A percentile compares a stretch with the other conserved stretches of the same genome.
Evolutionary conservation across 2,888 invertebrate genomes (phyloP).

Genomic region (Osmoderma eremita): DNA sequence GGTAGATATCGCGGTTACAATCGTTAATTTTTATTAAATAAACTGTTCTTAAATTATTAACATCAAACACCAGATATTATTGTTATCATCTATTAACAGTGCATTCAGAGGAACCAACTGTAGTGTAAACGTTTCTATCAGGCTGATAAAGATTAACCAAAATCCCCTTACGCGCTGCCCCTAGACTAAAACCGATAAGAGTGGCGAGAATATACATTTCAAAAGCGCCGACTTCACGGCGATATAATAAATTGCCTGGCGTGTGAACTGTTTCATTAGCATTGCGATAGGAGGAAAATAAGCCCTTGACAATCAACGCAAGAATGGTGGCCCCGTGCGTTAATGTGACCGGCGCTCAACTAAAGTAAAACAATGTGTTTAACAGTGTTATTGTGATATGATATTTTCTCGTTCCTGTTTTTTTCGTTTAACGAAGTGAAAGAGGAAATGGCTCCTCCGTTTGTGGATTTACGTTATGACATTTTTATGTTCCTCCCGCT

Average conservation of each 20-base stretch:
- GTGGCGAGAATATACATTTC: conserved; percentile 43
- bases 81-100: too few relatives aligned
- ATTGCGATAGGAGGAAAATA: conserved; percentile 47
- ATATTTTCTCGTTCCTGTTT: conserved; percentile 38
- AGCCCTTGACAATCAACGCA: conserved; percentile 50
- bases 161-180: conserved; percentile 29
- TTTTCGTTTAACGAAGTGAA: conserved; percentile 43
- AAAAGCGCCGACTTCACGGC: conserved; percentile 41
- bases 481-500: conserved; percentile 31
- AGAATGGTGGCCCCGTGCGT: conserved; percentile 44
- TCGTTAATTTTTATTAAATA: too few relatives aligned
- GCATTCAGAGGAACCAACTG: background rate
- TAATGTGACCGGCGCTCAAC: conserved; percentile 46
- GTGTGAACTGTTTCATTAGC: conserved; percentile 52
- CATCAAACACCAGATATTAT: too few relatives aligned
- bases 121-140: conserved; percentile 24
- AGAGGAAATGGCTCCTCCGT: conserved; percentile 48
- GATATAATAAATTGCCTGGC: conserved; percentile 46
- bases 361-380: conserved; percentile 50
- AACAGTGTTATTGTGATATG: conserved; percentile 50
- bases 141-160: conserved; percentile 26
- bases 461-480: conserved; percentile 49
- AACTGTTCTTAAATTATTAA: too few relatives aligned
- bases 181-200: conserved; percentile 39
- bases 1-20: too few relatives aligned